Conservation (phyloP, 2,113 vertebrate species). For the Apus apus region DNA sequence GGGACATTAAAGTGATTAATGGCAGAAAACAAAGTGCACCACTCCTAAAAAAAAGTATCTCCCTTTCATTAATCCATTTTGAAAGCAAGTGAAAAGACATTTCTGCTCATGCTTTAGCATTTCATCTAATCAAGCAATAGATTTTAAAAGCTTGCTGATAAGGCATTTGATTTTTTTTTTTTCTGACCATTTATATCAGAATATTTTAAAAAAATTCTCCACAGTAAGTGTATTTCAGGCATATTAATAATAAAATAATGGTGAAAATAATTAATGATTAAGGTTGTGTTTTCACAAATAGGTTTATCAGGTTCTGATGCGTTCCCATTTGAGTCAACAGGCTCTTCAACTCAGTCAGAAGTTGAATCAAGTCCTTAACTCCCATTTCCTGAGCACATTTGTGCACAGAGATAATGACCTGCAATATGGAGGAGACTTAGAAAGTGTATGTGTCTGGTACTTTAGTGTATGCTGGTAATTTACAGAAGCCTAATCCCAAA, state of each 20-base stretch:
- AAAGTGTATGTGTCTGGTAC: background rate
- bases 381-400: background rate
- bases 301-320: background rate
- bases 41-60: background rate
- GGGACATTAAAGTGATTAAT: slow-evolving; percentile 15
- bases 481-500: background rate
- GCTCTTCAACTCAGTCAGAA: background rate
- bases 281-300: background rate
- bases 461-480: background rate
- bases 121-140: background rate
- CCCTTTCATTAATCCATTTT: background rate
- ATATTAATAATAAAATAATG: background rate
- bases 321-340: background rate
- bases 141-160: background rate
- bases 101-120: background rate
- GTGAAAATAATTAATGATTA: background rate
- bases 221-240: background rate
- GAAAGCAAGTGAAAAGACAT: background rate
- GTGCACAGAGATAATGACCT: background rate
- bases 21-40: background rate
- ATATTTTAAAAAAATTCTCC: background rate
- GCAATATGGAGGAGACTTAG: background rate
- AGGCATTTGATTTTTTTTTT: background rate
- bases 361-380: background rate
- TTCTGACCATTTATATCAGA: background rate